These are phyloP conservation scores for Bubo blakistoni DNA, from an alignment of 2,113 vertebrate genomes.

Conservation along the genomic window DNA sequence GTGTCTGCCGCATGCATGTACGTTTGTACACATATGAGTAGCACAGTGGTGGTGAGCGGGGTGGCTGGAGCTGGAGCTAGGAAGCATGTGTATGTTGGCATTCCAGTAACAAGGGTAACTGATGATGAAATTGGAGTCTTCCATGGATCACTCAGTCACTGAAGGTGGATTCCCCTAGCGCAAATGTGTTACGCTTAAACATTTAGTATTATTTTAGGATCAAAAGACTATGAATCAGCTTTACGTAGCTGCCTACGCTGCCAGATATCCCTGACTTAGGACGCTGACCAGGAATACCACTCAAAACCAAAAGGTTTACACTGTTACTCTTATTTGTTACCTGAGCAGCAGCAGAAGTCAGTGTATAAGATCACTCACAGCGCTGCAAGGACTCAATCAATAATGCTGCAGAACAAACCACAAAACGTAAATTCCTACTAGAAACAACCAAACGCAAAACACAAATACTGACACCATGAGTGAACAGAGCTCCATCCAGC, in stretches of 20 bases:
- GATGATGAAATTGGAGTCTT: neutral
- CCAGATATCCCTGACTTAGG: neutral
- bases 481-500: neutral
- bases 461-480: neutral
- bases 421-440: neutral
- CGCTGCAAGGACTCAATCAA: neutral
- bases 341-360: neutral
- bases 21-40: rapidly evolving
- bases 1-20: rapidly evolving
- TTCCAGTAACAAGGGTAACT: neutral
- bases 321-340: neutral
- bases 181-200: neutral
- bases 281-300: neutral
- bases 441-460: neutral
- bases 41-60: neutral
- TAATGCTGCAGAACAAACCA: neutral
- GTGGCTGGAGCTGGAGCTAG: neutral
- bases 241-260: rapidly evolving
- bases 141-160: neutral
- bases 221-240: neutral
- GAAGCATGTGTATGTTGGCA: neutral
- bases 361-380: neutral
- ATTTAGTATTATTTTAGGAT: neutral
- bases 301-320: neutral
- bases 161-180: neutral